phyloP scores from a whole-genome alignment of 2,888 invertebrate species.

The Galerucella pusilla region DNA sequence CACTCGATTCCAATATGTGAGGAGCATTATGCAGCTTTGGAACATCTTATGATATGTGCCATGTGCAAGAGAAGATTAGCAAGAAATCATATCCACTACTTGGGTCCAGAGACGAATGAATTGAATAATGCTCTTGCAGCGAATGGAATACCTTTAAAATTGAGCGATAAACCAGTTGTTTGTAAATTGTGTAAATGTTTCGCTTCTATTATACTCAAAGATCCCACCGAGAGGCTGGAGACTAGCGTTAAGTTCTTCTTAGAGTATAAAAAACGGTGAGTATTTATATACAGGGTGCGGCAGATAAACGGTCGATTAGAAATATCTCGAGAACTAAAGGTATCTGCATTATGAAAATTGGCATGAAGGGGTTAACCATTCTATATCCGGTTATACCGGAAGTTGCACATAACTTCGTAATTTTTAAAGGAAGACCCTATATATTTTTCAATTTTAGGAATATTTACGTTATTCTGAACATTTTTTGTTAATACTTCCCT shows the following conservation, averaged over 20 bases:
- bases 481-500: no score
- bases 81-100: conserved; percentile 80
- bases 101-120: conserved; percentile 69
- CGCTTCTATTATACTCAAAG: conserved; percentile 77
- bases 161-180: conserved; percentile 77
- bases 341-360: no score
- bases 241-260: conserved; percentile 69
- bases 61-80: conserved; percentile 81
- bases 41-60: conserved; percentile 80
- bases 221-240: conserved; percentile 65
- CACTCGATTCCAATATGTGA: conserved; percentile 78
- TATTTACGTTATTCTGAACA: no score
- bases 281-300: conserved; percentile 15
- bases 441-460: no score
- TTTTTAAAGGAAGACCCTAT: no score
- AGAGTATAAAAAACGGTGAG: conserved; percentile 74
- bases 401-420: no score
- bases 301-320: no score
- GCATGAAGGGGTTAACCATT: no score
- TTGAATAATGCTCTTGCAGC: conserved; percentile 68
- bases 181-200: conserved; percentile 87
- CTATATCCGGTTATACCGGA: no score
- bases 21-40: conserved; percentile 76
- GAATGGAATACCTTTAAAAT: conserved; percentile 76
- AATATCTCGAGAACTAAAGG: no score